phyloP scores from a whole-genome alignment of 2,888 invertebrate species.

The Drosophila siamana region DNA sequence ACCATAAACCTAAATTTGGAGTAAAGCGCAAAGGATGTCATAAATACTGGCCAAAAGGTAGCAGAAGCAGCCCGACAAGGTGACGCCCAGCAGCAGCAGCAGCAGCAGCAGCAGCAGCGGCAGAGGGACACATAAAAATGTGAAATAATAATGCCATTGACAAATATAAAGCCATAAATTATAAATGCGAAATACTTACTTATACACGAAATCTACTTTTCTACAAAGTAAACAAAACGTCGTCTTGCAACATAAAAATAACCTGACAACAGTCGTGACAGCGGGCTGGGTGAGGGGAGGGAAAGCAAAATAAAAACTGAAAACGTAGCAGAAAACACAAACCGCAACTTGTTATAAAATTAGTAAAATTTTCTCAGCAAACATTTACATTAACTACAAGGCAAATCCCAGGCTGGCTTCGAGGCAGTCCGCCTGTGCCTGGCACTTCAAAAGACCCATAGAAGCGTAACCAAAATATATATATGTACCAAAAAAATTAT shows the following conservation, averaged over 20 bases:
- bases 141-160: constrained; percentile 79
- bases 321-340: constrained; percentile 68
- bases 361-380: constrained; percentile 78
- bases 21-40: constrained; percentile 64
- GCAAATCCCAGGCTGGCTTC: constrained; percentile 51
- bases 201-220: constrained; percentile 78
- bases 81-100: constrained; percentile 21
- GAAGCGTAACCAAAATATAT: constrained; percentile 66
- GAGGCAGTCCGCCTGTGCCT: constrained; percentile 31
- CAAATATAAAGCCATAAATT: constrained; percentile 80
- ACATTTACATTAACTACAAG: constrained; percentile 81
- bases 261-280: too few relatives aligned
- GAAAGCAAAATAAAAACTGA: constrained; percentile 47
- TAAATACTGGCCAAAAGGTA: constrained; percentile 60
- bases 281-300: too few relatives aligned
- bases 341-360: constrained; percentile 81
- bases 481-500: constrained; percentile 30
- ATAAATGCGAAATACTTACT: constrained; percentile 79
- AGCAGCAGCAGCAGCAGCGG: too few relatives aligned
- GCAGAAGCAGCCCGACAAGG: constrained; percentile 19
- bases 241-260: constrained; percentile 34
- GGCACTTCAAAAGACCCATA: constrained; percentile 77
- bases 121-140: constrained; percentile 64
- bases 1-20: constrained; percentile 63
- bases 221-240: constrained; percentile 57